Base-by-base conservation (phyloP, 92 coral and sea anemone genomes). In the Zoanthus sociatus region DNA sequence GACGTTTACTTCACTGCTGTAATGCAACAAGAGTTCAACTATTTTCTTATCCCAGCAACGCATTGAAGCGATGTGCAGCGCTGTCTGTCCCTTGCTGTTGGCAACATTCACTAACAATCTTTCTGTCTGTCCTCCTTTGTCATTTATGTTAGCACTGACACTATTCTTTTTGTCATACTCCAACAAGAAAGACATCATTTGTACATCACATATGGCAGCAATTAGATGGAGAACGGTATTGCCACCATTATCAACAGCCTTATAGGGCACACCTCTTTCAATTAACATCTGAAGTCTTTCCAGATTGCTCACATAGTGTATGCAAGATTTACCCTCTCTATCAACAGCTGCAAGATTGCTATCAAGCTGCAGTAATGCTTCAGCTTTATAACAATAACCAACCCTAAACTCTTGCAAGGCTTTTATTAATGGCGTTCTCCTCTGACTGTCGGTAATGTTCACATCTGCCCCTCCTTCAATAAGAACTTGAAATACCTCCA, bases 391-490 rank as follows among this genome's bases (percentile, higher is more conserved):
- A 53, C 12, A 15, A 0, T 47, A 17, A 32, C 73, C 26, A 3
- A 5, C 14, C n/a, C 6, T 33, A 15, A 8, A 42, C 32, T 16
- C 7, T 12, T 4, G 7, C 16, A 53, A 14, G 30, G 82, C 70
- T 15, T 37, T 61, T 71, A 73, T 17, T 13, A 86, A 46, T 10
- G 89, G 89, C n/a, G 76, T 86, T 21, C 74, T 86, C 50, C 89
- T 75, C 14, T 77, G 48, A 9, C 47, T 30, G 30, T 86, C 73
- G 10, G 33, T 45, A 86, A 78, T 73, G 63, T 76, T 76, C 53
- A 86, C 85, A 46, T 86, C 86, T 76, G 89, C 89, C 26, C 89
- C 86, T 33, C 48, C 73, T 18, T 86, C 47, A 12, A 86, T 44
- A 31, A 86, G 83, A 44, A 76, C 72, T 10, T 77, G 9, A 86